phyloP scores from a whole-genome alignment of 2,113 vertebrate genomes.

The Ochotona princeps region DNA sequence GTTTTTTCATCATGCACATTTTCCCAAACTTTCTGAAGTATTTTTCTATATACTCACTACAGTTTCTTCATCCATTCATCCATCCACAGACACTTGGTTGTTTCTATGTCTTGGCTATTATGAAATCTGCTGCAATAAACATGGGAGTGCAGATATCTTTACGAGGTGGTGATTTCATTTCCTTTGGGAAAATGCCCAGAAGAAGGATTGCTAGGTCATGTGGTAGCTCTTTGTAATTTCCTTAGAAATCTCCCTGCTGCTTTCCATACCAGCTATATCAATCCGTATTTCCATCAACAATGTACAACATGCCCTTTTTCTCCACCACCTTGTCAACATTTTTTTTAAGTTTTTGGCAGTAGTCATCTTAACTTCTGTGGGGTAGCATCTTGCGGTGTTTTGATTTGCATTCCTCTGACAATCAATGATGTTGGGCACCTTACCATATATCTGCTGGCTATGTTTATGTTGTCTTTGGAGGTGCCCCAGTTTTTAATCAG shows the following conservation, averaged over 20 bases:
- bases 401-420: background rate
- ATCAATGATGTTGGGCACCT: background rate
- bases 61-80: background rate
- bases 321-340: background rate
- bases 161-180: background rate
- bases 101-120: background rate
- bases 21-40: no score
- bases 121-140: background rate
- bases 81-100: background rate
- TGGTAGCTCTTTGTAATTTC: background rate
- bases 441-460: background rate
- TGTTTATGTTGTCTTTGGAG: background rate
- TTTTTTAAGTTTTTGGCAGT: background rate
- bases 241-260: background rate
- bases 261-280: background rate
- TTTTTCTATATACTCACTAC: background rate
- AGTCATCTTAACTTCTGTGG: background rate
- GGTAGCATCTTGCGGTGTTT: background rate
- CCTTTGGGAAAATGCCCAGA: background rate
- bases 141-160: background rate
- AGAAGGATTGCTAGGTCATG: background rate
- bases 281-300: background rate
- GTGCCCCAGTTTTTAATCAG: background rate
- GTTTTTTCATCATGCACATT: no score
- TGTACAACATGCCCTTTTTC: background rate